These are phyloP conservation scores for Ctenicera cuprea DNA, from an alignment of 2,888 invertebrate genomes.

Conservation along the genomic window DNA sequence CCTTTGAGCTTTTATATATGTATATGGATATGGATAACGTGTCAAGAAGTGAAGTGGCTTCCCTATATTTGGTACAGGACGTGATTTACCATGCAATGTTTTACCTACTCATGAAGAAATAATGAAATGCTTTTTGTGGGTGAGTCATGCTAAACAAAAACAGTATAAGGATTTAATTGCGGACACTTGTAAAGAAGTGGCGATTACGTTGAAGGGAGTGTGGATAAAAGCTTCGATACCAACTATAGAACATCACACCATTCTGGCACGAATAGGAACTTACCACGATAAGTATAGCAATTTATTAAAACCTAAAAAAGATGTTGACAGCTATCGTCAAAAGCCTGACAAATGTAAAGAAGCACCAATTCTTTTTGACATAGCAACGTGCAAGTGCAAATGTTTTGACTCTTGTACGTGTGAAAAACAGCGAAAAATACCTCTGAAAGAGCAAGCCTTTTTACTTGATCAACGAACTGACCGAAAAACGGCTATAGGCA, in stretches of 20 bases:
- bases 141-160: neutral
- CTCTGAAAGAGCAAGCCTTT: too few species aligned
- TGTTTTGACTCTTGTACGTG: too few species aligned
- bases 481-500: too few species aligned
- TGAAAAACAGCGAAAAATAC: too few species aligned
- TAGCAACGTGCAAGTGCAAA: too few species aligned
- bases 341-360: too few species aligned
- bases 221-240: neutral
- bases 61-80: neutral
- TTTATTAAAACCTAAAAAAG: neutral
- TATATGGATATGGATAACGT: too few species aligned
- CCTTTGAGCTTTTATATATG: too few species aligned
- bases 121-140: neutral
- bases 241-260: neutral
- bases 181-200: neutral
- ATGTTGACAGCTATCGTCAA: neutral
- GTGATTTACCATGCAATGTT: neutral
- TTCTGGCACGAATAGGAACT: neutral
- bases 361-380: too few species aligned
- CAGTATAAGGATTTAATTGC: neutral
- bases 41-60: neutral
- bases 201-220: too few species aligned
- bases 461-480: too few species aligned
- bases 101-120: neutral
- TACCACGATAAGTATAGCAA: neutral